Percentiles rank a stretch among this genome's conserved stretches.
phyloP scores from a whole-genome alignment of 2,888 invertebrate species.

The Dasypolia templi region DNA sequence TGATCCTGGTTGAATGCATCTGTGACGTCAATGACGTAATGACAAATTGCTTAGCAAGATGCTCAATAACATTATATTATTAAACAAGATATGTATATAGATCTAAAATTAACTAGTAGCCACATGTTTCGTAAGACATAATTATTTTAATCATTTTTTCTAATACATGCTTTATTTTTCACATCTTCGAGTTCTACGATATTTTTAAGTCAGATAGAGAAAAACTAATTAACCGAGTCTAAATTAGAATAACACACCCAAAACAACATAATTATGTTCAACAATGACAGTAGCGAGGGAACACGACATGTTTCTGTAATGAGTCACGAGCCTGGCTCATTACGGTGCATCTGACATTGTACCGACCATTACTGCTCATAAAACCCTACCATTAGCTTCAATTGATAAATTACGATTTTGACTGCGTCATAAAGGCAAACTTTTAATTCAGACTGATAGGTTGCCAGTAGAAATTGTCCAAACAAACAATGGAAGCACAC shows the following conservation, averaged over 20 bases:
- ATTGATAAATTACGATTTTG: slow-evolving; percentile 64
- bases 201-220: not conserved
- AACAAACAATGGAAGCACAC: slow-evolving; percentile 28
- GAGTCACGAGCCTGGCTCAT: slow-evolving; percentile 66
- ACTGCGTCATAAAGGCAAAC: slow-evolving; percentile 27
- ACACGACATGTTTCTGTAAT: slow-evolving; percentile 64
- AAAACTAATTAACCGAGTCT: slow-evolving; percentile 21
- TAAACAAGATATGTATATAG: slow-evolving; percentile 31
- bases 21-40: slow-evolving; percentile 56
- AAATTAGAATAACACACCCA: slow-evolving; percentile 50
- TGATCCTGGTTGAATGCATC: slow-evolving; percentile 65
- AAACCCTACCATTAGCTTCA: slow-evolving; percentile 62
- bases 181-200: not conserved
- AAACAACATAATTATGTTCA: slow-evolving; percentile 50
- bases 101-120: slow-evolving; percentile 38
- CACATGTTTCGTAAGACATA: slow-evolving; percentile 25
- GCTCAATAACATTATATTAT: slow-evolving; percentile 46
- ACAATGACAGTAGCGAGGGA: slow-evolving; percentile 61
- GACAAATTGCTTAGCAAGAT: slow-evolving; percentile 47
- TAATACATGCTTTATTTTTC: not conserved
- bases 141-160: slow-evolving; percentile 5
- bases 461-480: slow-evolving; percentile 23
- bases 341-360: slow-evolving; percentile 58
- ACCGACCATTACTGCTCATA: slow-evolving; percentile 52
- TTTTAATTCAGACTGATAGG: slow-evolving; percentile 34